phyloP scores from a whole-genome alignment of 1,140 invertebrate species.

The Dendroctonus ponderosae region DNA sequence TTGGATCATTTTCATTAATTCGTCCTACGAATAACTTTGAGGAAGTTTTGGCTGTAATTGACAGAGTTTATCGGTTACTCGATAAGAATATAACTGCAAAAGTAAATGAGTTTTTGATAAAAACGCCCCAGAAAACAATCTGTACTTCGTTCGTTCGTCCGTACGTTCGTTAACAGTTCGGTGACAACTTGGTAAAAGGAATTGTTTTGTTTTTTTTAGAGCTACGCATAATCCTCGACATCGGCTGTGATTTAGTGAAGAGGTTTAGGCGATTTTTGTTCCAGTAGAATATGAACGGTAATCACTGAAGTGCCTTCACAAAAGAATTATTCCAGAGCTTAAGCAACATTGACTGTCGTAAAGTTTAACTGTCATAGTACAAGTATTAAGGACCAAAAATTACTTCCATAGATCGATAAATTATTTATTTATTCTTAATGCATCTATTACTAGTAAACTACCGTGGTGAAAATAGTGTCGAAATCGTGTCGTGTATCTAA shows the following conservation, averaged over 20 bases:
- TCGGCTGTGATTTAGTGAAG: constrained; percentile 21
- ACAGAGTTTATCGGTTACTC: too few species aligned
- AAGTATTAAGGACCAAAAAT: constrained; percentile 31
- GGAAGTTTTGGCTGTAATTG: too few species aligned
- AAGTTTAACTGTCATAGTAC: constrained; percentile 15
- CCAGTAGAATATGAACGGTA: constrained; percentile 13
- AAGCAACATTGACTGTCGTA: constrained; percentile 10
- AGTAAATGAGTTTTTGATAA: too few species aligned
- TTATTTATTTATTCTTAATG: constrained; percentile 25
- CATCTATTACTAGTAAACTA: constrained; percentile 16
- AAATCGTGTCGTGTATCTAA: not conserved
- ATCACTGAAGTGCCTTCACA: constrained; percentile 27
- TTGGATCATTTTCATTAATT: too few species aligned
- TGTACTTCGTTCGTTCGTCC: too few species aligned
- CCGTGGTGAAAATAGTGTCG: constrained; percentile 9
- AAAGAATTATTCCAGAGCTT: constrained; percentile 20
- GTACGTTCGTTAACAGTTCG: too few species aligned
- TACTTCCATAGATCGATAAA: constrained; percentile 15
- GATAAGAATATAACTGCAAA: too few species aligned
- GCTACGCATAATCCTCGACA: constrained; percentile 13
- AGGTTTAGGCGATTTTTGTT: constrained; percentile 4
- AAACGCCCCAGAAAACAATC: too few species aligned
- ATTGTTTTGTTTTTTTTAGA: constrained; percentile 18
- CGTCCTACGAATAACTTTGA: too few species aligned
- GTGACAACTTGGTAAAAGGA: not conserved